phyloP scores from a whole-genome alignment of 2,888 invertebrate species.

The Eristalis intricaria region DNA sequence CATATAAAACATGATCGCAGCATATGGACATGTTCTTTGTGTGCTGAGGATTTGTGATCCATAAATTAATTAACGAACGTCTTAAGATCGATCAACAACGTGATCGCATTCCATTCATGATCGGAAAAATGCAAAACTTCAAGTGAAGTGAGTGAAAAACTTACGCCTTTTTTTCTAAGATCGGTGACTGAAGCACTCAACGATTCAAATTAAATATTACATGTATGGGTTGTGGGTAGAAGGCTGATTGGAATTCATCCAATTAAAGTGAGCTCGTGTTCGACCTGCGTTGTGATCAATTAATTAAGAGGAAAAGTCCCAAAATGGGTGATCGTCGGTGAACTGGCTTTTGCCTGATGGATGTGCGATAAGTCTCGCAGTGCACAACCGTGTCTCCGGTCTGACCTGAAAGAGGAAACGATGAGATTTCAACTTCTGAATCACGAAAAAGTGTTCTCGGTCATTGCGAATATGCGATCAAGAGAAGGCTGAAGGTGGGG shows the following conservation, averaged over 20 bases:
- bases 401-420: neutral
- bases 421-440: neutral
- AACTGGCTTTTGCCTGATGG: neutral
- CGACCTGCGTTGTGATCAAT: constrained; percentile 1
- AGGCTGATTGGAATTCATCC: constrained; percentile 8
- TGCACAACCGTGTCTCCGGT: neutral
- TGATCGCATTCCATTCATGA: constrained; percentile 34
- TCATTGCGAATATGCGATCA: neutral
- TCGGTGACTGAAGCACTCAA: constrained; percentile 9
- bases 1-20: constrained; percentile 1
- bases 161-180: no score
- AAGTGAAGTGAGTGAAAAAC: no score
- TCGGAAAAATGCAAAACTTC: neutral
- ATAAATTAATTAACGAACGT: constrained; percentile 41
- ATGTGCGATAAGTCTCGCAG: neutral
- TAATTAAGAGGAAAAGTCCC: constrained; percentile 7
- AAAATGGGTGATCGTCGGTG: neutral
- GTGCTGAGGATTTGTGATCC: neutral
- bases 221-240: constrained; percentile 15
- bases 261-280: constrained; percentile 15
- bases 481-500: neutral
- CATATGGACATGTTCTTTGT: neutral
- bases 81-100: constrained; percentile 23
- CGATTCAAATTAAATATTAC: constrained; percentile 40
- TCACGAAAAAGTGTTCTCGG: neutral